phyloP scores from a whole-genome alignment of 2,888 invertebrate genomes.

The Cantharis lateralis region DNA sequence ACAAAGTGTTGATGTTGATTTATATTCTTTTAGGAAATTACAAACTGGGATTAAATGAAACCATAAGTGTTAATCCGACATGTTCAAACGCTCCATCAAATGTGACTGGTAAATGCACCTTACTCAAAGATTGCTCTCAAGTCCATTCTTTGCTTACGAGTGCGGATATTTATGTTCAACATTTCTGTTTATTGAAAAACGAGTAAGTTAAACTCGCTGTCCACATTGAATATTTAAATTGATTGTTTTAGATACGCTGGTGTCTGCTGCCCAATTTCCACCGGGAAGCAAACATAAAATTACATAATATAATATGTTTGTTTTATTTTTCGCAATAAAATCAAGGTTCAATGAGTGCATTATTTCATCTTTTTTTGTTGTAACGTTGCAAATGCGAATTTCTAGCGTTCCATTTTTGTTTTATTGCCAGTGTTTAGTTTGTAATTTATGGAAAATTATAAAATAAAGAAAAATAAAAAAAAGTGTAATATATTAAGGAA shows the following conservation, averaged over 20 bases:
- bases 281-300: background rate
- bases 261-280: background rate
- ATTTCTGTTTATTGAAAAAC: background rate
- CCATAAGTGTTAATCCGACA: background rate
- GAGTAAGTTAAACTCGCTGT: background rate
- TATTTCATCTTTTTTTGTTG: too few relatives aligned
- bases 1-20: too few relatives aligned
- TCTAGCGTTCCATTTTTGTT: too few relatives aligned
- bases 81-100: slow-evolving; percentile 1
- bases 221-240: background rate
- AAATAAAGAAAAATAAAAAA: too few relatives aligned
- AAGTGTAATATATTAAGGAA: too few relatives aligned
- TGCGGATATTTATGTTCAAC: background rate
- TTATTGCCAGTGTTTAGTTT: too few relatives aligned
- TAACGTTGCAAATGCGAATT: too few relatives aligned
- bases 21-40: slow-evolving; percentile 3
- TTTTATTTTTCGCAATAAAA: too few relatives aligned
- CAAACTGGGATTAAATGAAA: background rate
- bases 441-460: too few relatives aligned
- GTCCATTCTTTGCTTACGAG: background rate
- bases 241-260: background rate
- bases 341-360: too few relatives aligned
- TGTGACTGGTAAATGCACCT: background rate
- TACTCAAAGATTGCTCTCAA: background rate
- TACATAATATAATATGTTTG: too few relatives aligned